Evolutionary conservation across 1,140 invertebrate species (phyloP), one percentile per base, ranked within the genome.

Genomic region (Procambarus clarkii): DNA sequence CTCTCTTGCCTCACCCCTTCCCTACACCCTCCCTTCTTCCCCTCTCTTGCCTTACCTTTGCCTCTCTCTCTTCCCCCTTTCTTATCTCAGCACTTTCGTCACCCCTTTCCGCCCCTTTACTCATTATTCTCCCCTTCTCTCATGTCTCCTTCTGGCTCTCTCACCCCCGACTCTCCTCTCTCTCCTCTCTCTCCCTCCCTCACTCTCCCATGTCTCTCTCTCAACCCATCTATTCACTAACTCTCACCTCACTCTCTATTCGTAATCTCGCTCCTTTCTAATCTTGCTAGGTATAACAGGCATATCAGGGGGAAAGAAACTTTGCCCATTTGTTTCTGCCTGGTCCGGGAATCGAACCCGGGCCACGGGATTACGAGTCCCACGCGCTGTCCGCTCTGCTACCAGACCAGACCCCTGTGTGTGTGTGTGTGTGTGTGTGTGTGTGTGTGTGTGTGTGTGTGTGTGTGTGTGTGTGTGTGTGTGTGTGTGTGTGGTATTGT

Each of bases 401-500:
- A 34, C 34, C n/a, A n/a, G n/a, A n/a, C n/a, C n/a, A n/a, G n/a
- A n/a, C n/a, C n/a, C n/a, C n/a, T n/a, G n/a, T n/a, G n/a, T n/a
- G 24, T 78, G 76, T 78, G 24, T 13, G 76, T 78, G 76, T 78
- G 76, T 78, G 76, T 78, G 24, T 78, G 76, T 45, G 76, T 78
- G 76, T 78, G 76, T 77, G 76, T 77, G 76, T 77, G 76, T 77
- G 76, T 77, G 76, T 77, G 76, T 34, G 76, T 45, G 46, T 80
- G 78, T 80, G 44, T 45, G 2, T 46, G 8, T 18, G 21, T 50
- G 45, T 50, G 46, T 18, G 15, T 45, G 46, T 3, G 44, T 80
- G 46, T 48, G 46, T 79, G 77, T 79, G 77, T 79, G 50, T 54
- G 50, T 54, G 50, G 5, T 34, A 34, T 34, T 34, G 34, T 34